These are phyloP conservation scores for Axis porcinus DNA, from an alignment of 2,113 vertebrate species.

Conservation along the genomic window DNA sequence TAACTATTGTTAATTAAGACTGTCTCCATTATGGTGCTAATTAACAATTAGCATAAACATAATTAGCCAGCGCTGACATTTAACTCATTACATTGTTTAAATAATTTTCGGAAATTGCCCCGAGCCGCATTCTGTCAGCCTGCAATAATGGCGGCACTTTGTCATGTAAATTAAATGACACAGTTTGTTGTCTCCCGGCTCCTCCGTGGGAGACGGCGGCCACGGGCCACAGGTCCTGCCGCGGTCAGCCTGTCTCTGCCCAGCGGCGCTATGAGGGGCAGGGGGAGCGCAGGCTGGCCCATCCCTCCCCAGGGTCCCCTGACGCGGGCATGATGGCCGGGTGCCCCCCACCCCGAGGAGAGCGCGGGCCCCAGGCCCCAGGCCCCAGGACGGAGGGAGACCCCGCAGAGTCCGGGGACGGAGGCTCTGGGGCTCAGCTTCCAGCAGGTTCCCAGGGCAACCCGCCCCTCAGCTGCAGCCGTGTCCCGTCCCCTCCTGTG, in stretches of 20 bases:
- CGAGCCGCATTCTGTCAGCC: conserved; percentile 90
- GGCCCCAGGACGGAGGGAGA: neutral
- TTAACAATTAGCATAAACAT: conserved; percentile 99
- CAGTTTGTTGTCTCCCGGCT: conserved; percentile 74
- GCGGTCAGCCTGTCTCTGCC: neutral
- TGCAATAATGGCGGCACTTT: conserved; percentile 89
- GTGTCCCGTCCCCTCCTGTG: fast-evolving
- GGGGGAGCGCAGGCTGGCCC: fast-evolving
- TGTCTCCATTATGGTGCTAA: conserved; percentile 94
- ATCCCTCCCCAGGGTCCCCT: fast-evolving
- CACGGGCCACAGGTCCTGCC: neutral
- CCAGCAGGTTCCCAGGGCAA: neutral
- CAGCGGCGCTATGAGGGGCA: fast-evolving
- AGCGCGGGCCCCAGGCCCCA: fast-evolving
- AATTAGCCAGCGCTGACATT: conserved; percentile 97
- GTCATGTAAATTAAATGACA: conserved; percentile 92
- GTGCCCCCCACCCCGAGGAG: neutral
- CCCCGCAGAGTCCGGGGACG: fast-evolving
- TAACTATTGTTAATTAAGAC: conserved; percentile 97
- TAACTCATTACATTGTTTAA: conserved; percentile 95
- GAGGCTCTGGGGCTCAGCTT: neutral
- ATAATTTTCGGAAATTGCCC: conserved; percentile 97
- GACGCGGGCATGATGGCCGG: fast-evolving
- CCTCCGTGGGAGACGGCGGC: neutral
- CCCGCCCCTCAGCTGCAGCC: fast-evolving